A percentile compares a stretch with the other conserved stretches of the same genome.
These are phyloP conservation scores for Prosopocoilus inquinatus DNA, from an alignment of 2,888 invertebrate genomes.

Conservation along the genomic window DNA sequence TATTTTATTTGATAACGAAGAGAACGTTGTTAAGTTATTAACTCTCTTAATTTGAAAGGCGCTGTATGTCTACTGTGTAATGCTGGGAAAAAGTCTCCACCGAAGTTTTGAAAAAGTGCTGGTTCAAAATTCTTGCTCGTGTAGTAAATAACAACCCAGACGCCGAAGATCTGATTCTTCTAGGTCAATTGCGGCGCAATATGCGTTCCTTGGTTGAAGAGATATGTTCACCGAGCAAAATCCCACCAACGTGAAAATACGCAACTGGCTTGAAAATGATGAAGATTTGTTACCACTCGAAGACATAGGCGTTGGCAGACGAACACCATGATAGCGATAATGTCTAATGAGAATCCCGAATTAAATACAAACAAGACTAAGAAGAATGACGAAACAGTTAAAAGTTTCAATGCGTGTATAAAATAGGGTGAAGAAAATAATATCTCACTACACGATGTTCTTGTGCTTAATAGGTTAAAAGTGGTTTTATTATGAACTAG, in stretches of 20 bases:
- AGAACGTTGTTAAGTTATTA: constrained; percentile 8
- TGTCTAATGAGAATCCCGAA: not conserved
- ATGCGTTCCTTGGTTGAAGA: too few species aligned
- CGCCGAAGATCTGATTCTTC: too few species aligned
- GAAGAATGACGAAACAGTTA: constrained; percentile 5
- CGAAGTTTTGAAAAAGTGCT: not conserved
- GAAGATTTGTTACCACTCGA: not conserved
- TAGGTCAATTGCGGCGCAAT: too few species aligned
- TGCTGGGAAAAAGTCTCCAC: not conserved
- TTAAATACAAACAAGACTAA: constrained; percentile 6
- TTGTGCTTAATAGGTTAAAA: constrained; percentile 4
- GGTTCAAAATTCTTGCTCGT: not conserved
- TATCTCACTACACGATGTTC: constrained; percentile 11
- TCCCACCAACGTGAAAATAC: not conserved
- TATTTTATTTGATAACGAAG: constrained; percentile 16
- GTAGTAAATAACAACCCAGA: too few species aligned
- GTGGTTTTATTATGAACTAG: not conserved
- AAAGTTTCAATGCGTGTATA: constrained; percentile 6
- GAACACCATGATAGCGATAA: constrained; percentile 8
- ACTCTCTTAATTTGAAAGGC: too few species aligned
- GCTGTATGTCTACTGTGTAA: constrained; percentile 1
- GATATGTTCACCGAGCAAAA: not conserved
- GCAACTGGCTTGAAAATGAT: not conserved
- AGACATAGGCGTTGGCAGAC: not conserved
- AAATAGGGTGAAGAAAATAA: constrained; percentile 4